These are phyloP conservation scores for Macrophya alboannulata DNA, from an alignment of 2,888 invertebrate species.

Conservation along the genomic window DNA sequence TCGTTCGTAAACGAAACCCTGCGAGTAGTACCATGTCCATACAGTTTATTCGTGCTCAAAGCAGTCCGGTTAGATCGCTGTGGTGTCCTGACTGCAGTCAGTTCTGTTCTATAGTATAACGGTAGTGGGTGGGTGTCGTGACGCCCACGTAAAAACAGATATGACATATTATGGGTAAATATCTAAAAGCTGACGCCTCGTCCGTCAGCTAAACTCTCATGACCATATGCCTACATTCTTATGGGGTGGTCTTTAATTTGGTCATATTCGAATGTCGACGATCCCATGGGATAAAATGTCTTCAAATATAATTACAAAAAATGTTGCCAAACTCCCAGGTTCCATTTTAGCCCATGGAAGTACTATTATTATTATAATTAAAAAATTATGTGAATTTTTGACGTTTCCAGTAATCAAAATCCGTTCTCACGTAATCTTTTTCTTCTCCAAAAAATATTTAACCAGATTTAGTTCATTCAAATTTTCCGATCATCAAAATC, in stretches of 20 bases:
- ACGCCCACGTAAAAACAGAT: slow-evolving; percentile 48
- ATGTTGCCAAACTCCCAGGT: too few relatives aligned
- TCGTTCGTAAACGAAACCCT: background rate
- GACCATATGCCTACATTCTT: background rate
- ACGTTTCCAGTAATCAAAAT: background rate
- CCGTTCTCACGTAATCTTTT: background rate
- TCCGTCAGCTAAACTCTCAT: slow-evolving; percentile 11
- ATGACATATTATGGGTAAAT: slow-evolving; percentile 53
- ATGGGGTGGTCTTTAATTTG: background rate
- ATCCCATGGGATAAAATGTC: background rate
- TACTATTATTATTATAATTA: too few relatives aligned
- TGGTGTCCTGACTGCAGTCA: slow-evolving; percentile 1
- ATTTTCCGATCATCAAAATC: background rate
- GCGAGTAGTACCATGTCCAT: background rate
- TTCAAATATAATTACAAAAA: too few relatives aligned
- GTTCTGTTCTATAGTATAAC: background rate
- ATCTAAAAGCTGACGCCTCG: slow-evolving; percentile 28
- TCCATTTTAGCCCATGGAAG: too few relatives aligned
- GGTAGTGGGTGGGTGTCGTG: slow-evolving; percentile 46
- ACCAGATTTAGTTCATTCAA: background rate
- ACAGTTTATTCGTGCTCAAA: slow-evolving; percentile 12
- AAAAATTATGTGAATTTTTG: background rate
- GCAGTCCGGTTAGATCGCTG: slow-evolving; percentile 17
- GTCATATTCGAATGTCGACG: background rate
- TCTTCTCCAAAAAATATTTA: background rate